A percentile compares a stretch with the other conserved stretches of the same genome.
phyloP scores from a whole-genome alignment of 2,888 invertebrate genomes.

The Drosophila testacea region DNA sequence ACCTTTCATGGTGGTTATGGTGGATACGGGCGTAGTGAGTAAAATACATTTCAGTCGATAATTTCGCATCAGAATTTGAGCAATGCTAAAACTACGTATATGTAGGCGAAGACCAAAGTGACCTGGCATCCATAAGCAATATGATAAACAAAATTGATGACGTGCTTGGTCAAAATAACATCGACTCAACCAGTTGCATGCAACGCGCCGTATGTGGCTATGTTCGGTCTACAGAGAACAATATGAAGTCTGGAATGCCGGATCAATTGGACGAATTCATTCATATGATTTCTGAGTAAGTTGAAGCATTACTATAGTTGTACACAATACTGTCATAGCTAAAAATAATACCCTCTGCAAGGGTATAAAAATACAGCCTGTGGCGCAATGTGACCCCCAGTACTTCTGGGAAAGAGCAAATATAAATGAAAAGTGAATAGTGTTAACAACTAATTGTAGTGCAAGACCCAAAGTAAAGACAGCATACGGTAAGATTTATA shows the following conservation, averaged over 20 bases:
- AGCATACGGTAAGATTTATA: no score
- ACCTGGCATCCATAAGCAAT: conserved; percentile 87
- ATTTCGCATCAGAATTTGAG: background rate
- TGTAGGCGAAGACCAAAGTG: conserved; percentile 87
- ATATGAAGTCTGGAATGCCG: conserved; percentile 87
- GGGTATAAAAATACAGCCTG: no score
- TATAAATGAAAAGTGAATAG: no score
- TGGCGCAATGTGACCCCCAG: no score
- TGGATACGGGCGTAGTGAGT: conserved; percentile 88
- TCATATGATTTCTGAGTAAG: conserved; percentile 88
- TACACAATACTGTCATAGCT: background rate
- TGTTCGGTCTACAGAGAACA: conserved; percentile 89
- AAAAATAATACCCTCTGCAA: no score
- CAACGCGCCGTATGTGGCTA: conserved; percentile 90
- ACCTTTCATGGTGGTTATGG: conserved; percentile 89
- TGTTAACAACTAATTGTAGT: no score
- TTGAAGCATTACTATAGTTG: conserved; percentile 26
- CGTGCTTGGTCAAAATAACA: conserved; percentile 89
- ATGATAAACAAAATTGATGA: conserved; percentile 89
- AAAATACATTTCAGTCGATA: background rate
- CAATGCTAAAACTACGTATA: background rate
- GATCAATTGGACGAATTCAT: conserved; percentile 88
- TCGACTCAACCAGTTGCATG: conserved; percentile 90
- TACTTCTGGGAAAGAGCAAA: no score
- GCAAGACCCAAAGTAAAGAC: no score